Evolutionary conservation across 2,888 invertebrate genomes (phyloP), one percentile per base, ranked within the genome.

Genomic region (Petrolisthes cinctipes): DNA sequence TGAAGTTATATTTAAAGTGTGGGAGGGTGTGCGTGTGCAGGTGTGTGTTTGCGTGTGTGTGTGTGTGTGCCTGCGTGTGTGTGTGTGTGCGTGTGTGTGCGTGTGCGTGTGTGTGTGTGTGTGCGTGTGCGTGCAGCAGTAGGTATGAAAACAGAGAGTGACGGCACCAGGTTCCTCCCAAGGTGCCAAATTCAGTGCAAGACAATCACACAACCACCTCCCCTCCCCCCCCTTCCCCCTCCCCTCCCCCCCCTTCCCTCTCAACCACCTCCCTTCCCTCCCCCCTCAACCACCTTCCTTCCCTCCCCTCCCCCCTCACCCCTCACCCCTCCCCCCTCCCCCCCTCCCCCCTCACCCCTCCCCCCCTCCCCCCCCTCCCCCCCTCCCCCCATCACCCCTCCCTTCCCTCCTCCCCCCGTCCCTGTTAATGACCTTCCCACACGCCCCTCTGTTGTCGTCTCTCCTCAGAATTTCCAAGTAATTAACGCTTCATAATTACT

Each of bases 401-500:
- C n/a, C 17, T n/a, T 5, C n/a, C n/a, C n/a, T n/a, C n/a, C n/a
- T n/a, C n/a, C n/a, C n/a, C n/a, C n/a, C n/a, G n/a, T 53, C 53
- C 76, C 79, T n/a, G n/a, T n/a, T 79, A 79, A 57, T 80, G 57
- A 80, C 80, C 80, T 57, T 57, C 57, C 53, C 81, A 51, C 80
- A 66, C 81, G 61, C 81, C 57, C 54, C 66, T 23, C n/a, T 66
- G 81, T 71, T 53, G 73, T 11, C 73, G 73, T 56, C 61, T 23
- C 57, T 11, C 14, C n/a, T 37, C n/a, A 54, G 73, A 71, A 54
- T 54, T 53, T 71, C 82, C 37, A 53, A 51, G 54, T 83, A 73
- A 83, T 83, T 83, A 73, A n/a, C 73, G 7, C 5, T 54, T 73
- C 51, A 83, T 83, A 83, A 83, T 83, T 66, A 53, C 73, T 83